Percentiles rank a stretch among this genome's conserved stretches.
Evolutionary conservation across 2,113 vertebrate species (phyloP).

Genomic region (Alethe castanea): DNA sequence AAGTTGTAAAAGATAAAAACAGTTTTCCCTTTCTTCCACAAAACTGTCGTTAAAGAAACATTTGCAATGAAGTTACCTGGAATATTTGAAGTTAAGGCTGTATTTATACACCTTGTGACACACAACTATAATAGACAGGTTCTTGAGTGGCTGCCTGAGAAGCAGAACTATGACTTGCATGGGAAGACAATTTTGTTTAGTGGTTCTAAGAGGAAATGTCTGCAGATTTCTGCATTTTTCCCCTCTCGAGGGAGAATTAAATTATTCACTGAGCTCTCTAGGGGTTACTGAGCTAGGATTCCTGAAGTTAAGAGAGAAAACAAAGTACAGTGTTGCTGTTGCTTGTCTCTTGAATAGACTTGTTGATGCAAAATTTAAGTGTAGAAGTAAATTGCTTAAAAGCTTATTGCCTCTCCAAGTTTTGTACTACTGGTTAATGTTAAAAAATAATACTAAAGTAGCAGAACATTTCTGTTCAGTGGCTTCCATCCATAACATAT

Average conservation of each 20-base stretch:
- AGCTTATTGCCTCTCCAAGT: background rate
- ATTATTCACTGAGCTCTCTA: conserved; percentile 9
- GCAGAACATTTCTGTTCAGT: background rate
- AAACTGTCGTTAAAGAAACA: background rate
- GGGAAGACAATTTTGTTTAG: background rate
- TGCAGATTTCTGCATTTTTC: conserved; percentile 16
- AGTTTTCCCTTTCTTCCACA: background rate
- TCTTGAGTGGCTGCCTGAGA: background rate
- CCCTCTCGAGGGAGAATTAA: background rate
- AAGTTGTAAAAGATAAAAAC: background rate
- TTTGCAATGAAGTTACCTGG: background rate
- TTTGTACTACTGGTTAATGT: background rate
- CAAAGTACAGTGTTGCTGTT: background rate
- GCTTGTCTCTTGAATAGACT: background rate
- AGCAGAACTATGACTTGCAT: background rate
- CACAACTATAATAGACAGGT: background rate
- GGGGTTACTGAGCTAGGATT: background rate
- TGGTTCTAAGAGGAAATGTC: background rate
- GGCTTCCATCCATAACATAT: background rate
- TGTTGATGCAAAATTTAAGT: background rate
- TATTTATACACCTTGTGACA: background rate
- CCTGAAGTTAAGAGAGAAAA: conserved; percentile 9
- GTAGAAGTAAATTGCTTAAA: background rate
- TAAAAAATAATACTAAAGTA: background rate
- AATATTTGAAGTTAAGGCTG: background rate